Evolutionary conservation across 2,797 vertebrate species (phyloP), one percentile per base, ranked within the genome.

Genomic region (Sebastolobus altivelis): DNA sequence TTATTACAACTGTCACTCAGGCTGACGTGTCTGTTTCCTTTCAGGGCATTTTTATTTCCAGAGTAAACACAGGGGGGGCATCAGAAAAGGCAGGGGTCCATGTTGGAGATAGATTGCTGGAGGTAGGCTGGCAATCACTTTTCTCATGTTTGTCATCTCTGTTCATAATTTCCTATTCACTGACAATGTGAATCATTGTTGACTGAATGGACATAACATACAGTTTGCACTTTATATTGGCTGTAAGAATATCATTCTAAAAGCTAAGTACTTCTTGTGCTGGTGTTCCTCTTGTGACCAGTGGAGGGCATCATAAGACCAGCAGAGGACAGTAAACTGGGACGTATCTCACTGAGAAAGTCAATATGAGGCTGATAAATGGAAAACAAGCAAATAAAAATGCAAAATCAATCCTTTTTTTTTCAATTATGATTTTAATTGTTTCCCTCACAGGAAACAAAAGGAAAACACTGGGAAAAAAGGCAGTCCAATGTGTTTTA

Each of bases 41-140:
- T 79, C 86, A 96, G 95, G 95, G 94, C n/a, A 93, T 96, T 65
- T 84, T 96, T 90, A 95, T 96, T 86, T 94, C 97, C 20, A 88
- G 90, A 52, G 93, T 97, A 31, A 94, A 92, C 0, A 92, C 91
- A 91, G 94, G 95, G 27, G 96, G 95, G 2, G 89, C 94, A 1
- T 91, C 94, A 55, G 94, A 96, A 83, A 95, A 95, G 82, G 91
- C 96, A 31, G 96, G 94, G 0, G 4, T 96, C 80, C 94, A 95
- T 62, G 85, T 94, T 81, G 95, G 94, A 88, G 96, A 96, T 76
- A 91, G 92, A 91, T 77, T 90, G 49, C 56, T 96, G 76, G 96
- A 97, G 95, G 96, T 97, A 92, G 54, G 86, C 43, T 3, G 16
- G 35, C 9, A 62, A 61, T 49, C 0, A 29, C 38, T 70, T 73